Percentiles rank a stretch among this genome's conserved stretches.
These are phyloP conservation scores for Dione vanillae DNA, from an alignment of 2,888 invertebrate species.

Conservation along the genomic window DNA sequence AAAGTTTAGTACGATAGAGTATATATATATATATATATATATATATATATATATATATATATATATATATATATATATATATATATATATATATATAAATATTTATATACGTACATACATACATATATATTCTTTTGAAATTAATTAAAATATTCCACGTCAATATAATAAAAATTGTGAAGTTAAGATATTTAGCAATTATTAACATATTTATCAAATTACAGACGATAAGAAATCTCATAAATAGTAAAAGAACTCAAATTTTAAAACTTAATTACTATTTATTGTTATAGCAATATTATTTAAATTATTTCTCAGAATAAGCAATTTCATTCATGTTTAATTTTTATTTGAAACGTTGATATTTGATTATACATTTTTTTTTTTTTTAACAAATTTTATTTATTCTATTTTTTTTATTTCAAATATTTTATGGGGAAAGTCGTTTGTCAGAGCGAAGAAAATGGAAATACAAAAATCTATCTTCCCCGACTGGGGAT, in stretches of 20 bases:
- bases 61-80: no score
- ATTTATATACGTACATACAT: no score
- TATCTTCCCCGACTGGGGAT: no score
- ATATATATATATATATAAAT: no score
- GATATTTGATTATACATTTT: background rate
- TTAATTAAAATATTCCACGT: background rate
- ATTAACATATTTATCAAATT: slow-evolving; percentile 22
- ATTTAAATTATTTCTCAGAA: slow-evolving; percentile 9
- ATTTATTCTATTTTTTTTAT: no score
- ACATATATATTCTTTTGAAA: no score
- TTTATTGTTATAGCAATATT: slow-evolving; percentile 13
- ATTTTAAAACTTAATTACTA: slow-evolving; percentile 18
- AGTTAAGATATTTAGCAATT: background rate
- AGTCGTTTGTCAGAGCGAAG: no score
- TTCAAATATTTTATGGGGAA: no score
- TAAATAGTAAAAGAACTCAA: slow-evolving; percentile 17
- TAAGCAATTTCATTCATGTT: slow-evolving; percentile 12
- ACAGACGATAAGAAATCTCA: slow-evolving; percentile 7
- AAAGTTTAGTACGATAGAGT: no score
- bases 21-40: no score
- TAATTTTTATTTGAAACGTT: background rate
- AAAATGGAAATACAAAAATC: no score
- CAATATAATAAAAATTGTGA: slow-evolving; percentile 6
- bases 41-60: no score
- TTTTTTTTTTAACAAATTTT: background rate